A percentile compares a stretch with the other conserved stretches of the same genome.
Conservation (phyloP, 2,113 vertebrate species). For the Nerophis ophidion region DNA sequence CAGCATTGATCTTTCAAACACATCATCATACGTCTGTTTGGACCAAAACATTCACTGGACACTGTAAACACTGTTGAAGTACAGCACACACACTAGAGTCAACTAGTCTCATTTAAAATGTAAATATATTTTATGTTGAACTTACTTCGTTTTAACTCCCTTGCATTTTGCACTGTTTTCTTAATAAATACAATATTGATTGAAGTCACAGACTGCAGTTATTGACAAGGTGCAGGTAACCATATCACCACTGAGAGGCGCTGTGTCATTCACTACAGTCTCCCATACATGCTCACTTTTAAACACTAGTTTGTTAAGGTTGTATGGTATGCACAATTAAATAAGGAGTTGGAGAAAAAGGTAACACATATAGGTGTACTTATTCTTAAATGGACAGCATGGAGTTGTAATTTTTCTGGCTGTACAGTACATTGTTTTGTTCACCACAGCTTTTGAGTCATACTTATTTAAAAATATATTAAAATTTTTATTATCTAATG, state of each 20-base stretch:
- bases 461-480: no score
- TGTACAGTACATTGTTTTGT: no score
- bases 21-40: not conserved
- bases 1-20: not conserved
- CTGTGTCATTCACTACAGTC: constrained; percentile 14
- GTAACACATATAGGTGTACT: no score
- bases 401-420: no score
- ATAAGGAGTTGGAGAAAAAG: no score
- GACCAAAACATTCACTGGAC: not conserved
- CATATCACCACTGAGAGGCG: constrained; percentile 17
- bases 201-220: not conserved
- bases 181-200: constrained; percentile 55
- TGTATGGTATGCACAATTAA: no score
- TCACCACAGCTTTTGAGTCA: no score
- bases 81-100: constrained; percentile 18
- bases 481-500: no score
- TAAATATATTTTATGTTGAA: no score
- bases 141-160: constrained; percentile 4
- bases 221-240: not conserved
- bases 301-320: no score
- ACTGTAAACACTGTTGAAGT: constrained; percentile 1
- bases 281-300: no score
- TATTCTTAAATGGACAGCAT: no score
- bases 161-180: constrained; percentile 52
- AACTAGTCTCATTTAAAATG: constrained; percentile 3